Conservation (phyloP, 2,888 invertebrate species). For the Notocelia uddmanniana region DNA sequence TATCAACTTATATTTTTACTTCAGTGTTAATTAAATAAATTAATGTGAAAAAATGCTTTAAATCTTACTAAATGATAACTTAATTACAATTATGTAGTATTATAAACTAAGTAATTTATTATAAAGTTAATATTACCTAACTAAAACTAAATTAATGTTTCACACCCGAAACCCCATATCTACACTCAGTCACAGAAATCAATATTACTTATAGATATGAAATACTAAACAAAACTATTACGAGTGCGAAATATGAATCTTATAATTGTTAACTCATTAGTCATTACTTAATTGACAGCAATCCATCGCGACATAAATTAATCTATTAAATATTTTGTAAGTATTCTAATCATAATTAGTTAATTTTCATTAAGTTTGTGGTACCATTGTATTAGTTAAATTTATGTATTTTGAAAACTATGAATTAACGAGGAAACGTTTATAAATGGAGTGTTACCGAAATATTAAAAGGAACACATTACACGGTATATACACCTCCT, state of each 20-base stretch:
- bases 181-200: too few relatives aligned
- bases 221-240: not conserved
- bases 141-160: not conserved
- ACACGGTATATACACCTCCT: not conserved
- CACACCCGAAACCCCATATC: not conserved
- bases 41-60: too few relatives aligned
- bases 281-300: conserved; percentile 9
- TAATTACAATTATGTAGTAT: too few relatives aligned
- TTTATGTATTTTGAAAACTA: not conserved
- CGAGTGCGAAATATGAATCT: not conserved
- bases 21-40: too few relatives aligned
- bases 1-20: too few relatives aligned
- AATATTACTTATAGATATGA: not conserved
- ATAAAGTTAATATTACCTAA: too few relatives aligned
- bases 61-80: too few relatives aligned
- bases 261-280: not conserved
- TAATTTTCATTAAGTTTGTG: not conserved
- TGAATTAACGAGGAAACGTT: not conserved
- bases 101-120: too few relatives aligned
- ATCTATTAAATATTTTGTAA: not conserved
- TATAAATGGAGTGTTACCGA: not conserved
- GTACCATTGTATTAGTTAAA: not conserved
- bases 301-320: not conserved
- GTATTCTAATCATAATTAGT: not conserved
- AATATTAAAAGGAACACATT: too few relatives aligned